Conservation (phyloP, 2,797 vertebrate genomes). For the Acanthornis magna region DNA sequence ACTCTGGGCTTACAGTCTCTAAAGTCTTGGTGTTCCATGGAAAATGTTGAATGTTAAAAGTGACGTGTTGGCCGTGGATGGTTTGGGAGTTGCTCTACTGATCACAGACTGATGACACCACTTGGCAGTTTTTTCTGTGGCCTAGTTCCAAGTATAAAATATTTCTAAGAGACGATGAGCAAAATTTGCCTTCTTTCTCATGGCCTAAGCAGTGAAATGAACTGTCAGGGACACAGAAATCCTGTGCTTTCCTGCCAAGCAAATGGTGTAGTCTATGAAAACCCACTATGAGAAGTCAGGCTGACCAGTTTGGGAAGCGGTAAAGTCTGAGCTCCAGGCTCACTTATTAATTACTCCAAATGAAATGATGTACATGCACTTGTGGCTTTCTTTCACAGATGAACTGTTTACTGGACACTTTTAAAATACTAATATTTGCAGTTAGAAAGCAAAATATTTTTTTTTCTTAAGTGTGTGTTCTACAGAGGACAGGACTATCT, state of each 20-base stretch:
- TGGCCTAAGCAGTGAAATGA: background rate
- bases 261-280: background rate
- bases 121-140: background rate
- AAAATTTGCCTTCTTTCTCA: background rate
- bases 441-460: background rate
- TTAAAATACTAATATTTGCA: background rate
- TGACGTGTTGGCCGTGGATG: background rate
- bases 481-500: background rate
- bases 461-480: background rate
- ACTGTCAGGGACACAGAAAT: background rate
- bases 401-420: background rate
- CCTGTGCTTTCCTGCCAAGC: background rate
- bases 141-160: background rate
- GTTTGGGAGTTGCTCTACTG: background rate
- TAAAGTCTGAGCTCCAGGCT: background rate
- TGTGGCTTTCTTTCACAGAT: background rate
- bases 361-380: background rate
- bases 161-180: background rate
- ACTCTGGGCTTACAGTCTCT: background rate
- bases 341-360: background rate
- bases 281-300: background rate
- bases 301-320: background rate
- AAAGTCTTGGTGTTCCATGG: background rate
- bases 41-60: background rate
- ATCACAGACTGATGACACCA: background rate